Conservation (phyloP, 2,888 invertebrate species). For the Aspidiotus rigidus region DNA sequence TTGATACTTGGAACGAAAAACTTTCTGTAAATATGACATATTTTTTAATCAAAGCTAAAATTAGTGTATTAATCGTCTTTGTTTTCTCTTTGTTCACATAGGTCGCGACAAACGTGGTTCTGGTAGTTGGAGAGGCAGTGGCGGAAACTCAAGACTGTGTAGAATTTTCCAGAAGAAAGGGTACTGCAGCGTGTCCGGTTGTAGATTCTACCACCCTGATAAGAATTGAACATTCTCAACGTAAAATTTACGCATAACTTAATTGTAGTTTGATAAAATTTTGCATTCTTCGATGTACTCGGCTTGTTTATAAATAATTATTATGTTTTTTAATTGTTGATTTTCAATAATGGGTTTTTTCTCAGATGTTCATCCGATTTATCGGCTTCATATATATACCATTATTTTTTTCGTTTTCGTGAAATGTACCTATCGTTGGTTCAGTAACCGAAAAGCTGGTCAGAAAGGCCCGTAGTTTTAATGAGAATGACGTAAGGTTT, state of each 20-base stretch:
- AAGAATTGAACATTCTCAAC: background rate
- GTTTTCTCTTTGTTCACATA: background rate
- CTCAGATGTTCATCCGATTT: too few species aligned
- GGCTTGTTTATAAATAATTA: background rate
- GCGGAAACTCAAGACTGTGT: constrained; percentile 22
- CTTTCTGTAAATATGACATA: background rate
- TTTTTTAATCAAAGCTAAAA: background rate
- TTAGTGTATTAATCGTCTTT: background rate
- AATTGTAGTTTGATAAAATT: too few species aligned
- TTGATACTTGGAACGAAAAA: background rate
- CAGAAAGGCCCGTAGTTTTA: too few species aligned
- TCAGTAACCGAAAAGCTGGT: too few species aligned
- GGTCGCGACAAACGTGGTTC: constrained; percentile 28
- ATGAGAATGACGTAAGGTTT: too few species aligned
- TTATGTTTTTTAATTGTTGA: constrained; percentile 2
- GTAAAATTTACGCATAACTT: background rate
- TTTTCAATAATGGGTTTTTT: background rate
- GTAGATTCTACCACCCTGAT: constrained; percentile 28
- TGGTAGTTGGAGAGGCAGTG: constrained; percentile 23
- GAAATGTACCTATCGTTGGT: too few species aligned
- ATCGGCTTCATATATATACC: too few species aligned
- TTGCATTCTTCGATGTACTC: too few species aligned
- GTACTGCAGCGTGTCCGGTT: constrained; percentile 23
- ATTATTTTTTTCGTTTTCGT: too few species aligned
- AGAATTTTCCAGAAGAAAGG: constrained; percentile 27